phyloP scores from a whole-genome alignment of 2,113 vertebrate species.

The Heteronetta atricapilla region DNA sequence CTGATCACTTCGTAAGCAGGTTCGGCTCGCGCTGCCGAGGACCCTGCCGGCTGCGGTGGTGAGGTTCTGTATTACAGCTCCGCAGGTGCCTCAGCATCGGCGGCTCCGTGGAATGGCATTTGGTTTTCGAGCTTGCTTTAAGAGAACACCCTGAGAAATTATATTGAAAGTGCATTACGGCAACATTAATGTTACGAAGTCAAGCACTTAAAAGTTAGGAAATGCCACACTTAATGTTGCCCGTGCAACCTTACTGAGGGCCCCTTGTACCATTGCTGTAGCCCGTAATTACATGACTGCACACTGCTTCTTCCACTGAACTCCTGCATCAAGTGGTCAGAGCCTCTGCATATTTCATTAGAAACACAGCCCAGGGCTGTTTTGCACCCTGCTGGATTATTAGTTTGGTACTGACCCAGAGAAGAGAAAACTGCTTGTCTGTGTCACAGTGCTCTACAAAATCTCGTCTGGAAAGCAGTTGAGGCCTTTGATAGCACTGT shows the following conservation, averaged over 20 bases:
- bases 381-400: neutral
- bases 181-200: neutral
- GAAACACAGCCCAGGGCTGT: neutral
- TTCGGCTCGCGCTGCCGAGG: neutral
- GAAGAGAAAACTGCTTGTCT: neutral
- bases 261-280: neutral
- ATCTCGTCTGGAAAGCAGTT: neutral
- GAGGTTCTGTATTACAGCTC: constrained; percentile 19
- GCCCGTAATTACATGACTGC: constrained; percentile 18
- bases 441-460: neutral
- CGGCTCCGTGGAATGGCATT: neutral
- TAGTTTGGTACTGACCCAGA: constrained; percentile 17
- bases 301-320: constrained; percentile 5
- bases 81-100: neutral
- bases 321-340: neutral
- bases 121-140: neutral
- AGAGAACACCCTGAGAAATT: constrained; percentile 19
- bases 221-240: constrained; percentile 12
- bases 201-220: constrained; percentile 37
- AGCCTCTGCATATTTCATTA: neutral
- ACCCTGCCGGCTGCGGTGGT: neutral
- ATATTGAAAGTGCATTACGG: neutral
- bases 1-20: accelerated
- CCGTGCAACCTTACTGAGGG: constrained; percentile 1
- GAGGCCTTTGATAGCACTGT: constrained; percentile 15